A percentile compares a stretch with the other conserved stretches of the same genome.
These are phyloP conservation scores for Saturnia pavonia DNA, from an alignment of 2,888 invertebrate genomes.

Conservation along the genomic window DNA sequence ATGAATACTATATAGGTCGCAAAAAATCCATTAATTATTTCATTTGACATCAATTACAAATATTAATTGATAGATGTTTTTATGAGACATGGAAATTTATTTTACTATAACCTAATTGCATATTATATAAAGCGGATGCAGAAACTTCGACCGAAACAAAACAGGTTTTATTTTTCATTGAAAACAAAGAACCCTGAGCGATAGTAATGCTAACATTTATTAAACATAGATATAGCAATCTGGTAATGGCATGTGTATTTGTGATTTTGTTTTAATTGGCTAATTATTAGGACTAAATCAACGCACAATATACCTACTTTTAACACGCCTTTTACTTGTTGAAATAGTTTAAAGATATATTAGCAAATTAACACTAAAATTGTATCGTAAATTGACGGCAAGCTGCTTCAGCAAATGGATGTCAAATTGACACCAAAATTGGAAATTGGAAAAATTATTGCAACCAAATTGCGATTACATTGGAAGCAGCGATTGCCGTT, in stretches of 20 bases:
- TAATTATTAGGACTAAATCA: background rate
- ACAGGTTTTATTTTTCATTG: conserved; percentile 10
- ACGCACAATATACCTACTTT: background rate
- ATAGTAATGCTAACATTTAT: background rate
- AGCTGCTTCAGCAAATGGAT: no score
- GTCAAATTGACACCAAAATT: no score
- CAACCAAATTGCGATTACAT: no score
- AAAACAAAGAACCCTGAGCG: background rate
- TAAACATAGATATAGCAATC: background rate
- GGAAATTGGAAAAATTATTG: no score
- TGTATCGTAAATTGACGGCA: no score
- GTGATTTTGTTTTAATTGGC: background rate
- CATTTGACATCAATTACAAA: background rate
- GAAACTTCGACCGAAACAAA: background rate
- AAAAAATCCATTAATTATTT: conserved; percentile 7
- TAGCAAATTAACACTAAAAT: no score
- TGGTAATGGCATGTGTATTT: background rate
- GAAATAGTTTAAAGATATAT: background rate
- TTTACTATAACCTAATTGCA: conserved; percentile 4
- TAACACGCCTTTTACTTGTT: background rate
- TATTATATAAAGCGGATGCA: background rate
- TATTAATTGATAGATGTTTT: conserved; percentile 10
- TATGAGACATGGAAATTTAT: conserved; percentile 8
- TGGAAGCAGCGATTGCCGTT: no score
- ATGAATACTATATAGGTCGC: conserved; percentile 8